Evolutionary conservation across 2,113 vertebrate genomes (phyloP).

Genomic region (Rousettus leschenaultii): DNA sequence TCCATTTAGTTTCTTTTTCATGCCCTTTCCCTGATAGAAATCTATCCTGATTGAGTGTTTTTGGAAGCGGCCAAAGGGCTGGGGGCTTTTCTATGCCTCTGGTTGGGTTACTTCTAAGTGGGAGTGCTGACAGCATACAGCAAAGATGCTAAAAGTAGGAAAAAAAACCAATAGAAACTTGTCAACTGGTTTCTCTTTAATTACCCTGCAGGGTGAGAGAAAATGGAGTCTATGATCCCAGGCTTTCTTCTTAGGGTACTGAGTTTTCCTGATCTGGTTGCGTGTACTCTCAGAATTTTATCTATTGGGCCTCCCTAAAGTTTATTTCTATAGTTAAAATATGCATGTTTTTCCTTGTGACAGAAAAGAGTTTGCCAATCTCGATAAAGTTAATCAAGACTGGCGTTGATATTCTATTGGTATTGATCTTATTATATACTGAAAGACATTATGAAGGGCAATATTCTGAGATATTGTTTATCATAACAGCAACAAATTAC

Average conservation of each 20-base stretch:
- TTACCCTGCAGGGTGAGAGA: background rate
- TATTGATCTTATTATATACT: background rate
- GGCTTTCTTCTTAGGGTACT: background rate
- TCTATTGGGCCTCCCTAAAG: background rate
- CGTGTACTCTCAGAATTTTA: background rate
- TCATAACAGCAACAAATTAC: background rate
- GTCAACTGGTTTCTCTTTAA: background rate
- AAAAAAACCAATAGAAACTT: background rate
- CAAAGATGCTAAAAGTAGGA: background rate
- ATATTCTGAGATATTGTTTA: background rate
- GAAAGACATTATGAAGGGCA: background rate
- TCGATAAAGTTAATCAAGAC: background rate
- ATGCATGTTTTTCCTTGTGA: background rate
- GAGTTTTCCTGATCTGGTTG: background rate
- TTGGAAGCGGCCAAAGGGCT: background rate
- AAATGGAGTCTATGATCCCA: background rate
- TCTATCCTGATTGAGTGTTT: rapidly evolving
- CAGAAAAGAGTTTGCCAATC: background rate
- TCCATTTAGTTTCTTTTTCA: background rate
- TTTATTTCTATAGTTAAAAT: background rate
- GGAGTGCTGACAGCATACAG: background rate
- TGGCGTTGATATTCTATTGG: background rate
- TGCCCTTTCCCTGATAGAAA: background rate
- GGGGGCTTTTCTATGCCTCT: background rate
- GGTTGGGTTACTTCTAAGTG: background rate